These are phyloP conservation scores for Homarus gammarus DNA, from an alignment of 2,888 invertebrate species.

Conservation along the genomic window DNA sequence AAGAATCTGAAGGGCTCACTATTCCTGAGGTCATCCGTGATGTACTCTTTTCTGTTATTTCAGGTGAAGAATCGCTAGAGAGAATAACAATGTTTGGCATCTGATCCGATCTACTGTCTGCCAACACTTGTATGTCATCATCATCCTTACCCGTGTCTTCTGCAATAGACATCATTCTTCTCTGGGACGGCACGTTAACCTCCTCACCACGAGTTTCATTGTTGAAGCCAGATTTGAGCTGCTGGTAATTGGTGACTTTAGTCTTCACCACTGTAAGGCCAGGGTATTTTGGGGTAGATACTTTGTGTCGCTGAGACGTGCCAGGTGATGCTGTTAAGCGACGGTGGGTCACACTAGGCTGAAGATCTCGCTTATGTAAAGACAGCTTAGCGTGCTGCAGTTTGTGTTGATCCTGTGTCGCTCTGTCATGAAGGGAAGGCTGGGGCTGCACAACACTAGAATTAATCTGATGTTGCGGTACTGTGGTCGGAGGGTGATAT, in stretches of 20 bases:
- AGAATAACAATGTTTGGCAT: conserved; percentile 15
- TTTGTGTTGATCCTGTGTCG: neutral
- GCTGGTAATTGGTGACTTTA: neutral
- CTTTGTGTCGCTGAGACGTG: neutral
- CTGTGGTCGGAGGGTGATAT: neutral
- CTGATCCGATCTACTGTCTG: neutral
- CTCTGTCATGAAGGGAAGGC: neutral
- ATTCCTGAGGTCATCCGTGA: neutral
- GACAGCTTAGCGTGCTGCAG: neutral
- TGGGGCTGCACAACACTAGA: neutral
- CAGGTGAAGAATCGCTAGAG: conserved; percentile 50
- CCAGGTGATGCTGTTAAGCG: neutral
- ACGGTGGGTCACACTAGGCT: neutral
- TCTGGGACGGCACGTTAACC: neutral
- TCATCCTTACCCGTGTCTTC: conserved; percentile 5
- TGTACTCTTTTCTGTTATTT: neutral
- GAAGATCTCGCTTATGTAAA: too few relatives aligned
- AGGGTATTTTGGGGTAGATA: neutral
- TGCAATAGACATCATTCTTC: neutral
- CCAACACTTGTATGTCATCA: conserved; percentile 19
- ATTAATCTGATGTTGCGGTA: neutral
- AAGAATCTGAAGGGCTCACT: neutral
- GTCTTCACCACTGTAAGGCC: neutral
- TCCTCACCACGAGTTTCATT: neutral
- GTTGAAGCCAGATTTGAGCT: neutral